Base-by-base conservation (phyloP, 2,113 vertebrate genomes). In the Ageneiosus marmoratus region DNA sequence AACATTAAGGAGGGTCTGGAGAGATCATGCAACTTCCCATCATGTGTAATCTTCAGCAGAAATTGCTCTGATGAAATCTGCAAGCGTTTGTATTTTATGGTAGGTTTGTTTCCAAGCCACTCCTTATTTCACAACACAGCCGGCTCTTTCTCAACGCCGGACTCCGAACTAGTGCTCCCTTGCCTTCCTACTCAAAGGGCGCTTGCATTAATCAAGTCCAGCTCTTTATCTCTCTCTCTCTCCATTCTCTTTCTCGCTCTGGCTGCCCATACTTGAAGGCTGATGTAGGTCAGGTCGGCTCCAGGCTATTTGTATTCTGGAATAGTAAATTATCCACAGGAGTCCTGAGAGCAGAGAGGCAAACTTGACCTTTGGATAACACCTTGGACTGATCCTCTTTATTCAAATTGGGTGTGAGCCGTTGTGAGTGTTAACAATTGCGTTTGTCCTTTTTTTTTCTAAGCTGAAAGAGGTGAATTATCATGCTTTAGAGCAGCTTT, bases 361-460 rank as follows among this genome's bases (percentile, higher is more conserved):
- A 84, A 78, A 77, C 79, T 77, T 87, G 86, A 84, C 86, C 82
- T 87, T 84, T 84, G 86, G 74, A 84, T 87, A 84, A 87, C 82
- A 81, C 86, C 86, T 84, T 77, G 70, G 82, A 86, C 85, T 78
- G 78, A 83, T 84, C 79, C 83, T 80, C 53, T 84, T 86, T 84
- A 81, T 84, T 81, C 82, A 84, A 86, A 81, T 84, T 62, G 51
- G 44, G 72, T 77, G 51, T n/a, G 78, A 81, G 82, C 48, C 60
- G 78, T 81, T 51, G 73, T 63, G 78, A 81, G 73, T 62, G 53
- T 55, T 78, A 70, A 86, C 69, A 78, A 77, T 82, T 73, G 75
- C 62, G 69, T 41, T 82, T 77, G 63, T 82, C 53, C 55, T 70
- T 73, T 73, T 41, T 73, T 41, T 41, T 72, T 60, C 75, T 11